Evolutionary conservation across 2,113 vertebrate genomes (phyloP).

Genomic region (Australoheros scitulus): DNA sequence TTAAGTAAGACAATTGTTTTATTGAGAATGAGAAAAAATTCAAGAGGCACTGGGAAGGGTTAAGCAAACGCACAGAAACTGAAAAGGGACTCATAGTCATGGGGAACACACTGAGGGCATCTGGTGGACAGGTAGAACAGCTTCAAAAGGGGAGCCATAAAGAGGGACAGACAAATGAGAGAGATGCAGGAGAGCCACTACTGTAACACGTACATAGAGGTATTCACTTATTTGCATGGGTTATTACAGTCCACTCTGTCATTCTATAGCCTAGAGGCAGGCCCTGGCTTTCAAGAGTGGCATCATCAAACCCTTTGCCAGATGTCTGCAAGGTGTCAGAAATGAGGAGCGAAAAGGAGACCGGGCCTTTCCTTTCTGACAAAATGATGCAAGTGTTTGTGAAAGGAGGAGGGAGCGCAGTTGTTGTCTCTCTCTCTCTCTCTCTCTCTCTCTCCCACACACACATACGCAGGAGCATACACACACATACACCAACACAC

Average conservation of each 20-base stretch:
- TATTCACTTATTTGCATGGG: conserved; percentile 25
- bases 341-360: conserved; percentile 42
- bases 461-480: not conserved
- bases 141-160: not conserved
- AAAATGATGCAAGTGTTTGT: conserved; percentile 64
- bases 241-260: conserved; percentile 34
- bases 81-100: not conserved
- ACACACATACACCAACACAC: conserved; percentile 20
- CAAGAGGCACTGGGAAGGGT: not conserved
- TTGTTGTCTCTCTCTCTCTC: conserved; percentile 27
- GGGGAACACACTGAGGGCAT: conserved; percentile 51
- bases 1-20: not conserved
- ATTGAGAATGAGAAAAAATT: not conserved
- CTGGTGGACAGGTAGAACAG: conserved; percentile 62
- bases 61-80: not conserved
- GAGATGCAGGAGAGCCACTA: not conserved
- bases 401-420: conserved; percentile 44
- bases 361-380: conserved; percentile 47
- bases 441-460: too few species aligned
- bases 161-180: not conserved
- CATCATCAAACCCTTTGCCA: conserved; percentile 47
- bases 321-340: conserved; percentile 61
- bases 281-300: conserved; percentile 27
- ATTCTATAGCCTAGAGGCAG: conserved; percentile 24
- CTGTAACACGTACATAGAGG: conserved; percentile 24